Evolutionary conservation across 2,888 invertebrate species (phyloP), one percentile per base, ranked within the genome.

Genomic region (Spicauda simplicius): DNA sequence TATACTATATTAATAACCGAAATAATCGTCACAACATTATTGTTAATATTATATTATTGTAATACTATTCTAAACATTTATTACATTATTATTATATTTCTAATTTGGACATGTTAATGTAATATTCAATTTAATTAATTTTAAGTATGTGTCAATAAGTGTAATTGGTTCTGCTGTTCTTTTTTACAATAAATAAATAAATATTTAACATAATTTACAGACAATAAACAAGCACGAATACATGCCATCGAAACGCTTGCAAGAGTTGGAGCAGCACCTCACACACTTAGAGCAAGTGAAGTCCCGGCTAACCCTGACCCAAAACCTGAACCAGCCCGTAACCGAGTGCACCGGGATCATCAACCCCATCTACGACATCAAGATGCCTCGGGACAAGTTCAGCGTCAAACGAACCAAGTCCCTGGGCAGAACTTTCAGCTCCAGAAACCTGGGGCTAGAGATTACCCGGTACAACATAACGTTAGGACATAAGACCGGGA

Each of bases 281-380:
- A 72, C 75, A 2, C 74, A 80, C 48, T 14, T 66, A 2, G 66
- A 66, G 53, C 66, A 55, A 8, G 73, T 74, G 6, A 75, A 73
- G 37, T 68, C 72, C n/a, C 58, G 68, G 0, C 18, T 68, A 5
- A 69, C 65, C 54, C 72, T 72, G 7, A 76, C 69, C 58, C 73
- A 73, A 0, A 69, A 70, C 56, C 68, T 69, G 52, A 69, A 60
- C n/a, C 69, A 59, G 16, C 57, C 69, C 57, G 48, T 66, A 45
- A 12, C 67, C 45, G 19, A 70, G 0, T 91, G 83, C 73, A 91
- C 91, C 0, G 93, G 93, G 2, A 86, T 93, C 14, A 87, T 91
- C 48, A 93, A 91, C 74, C 92, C 93, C 0, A 78, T 90, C 16
- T 90, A 91, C 78, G 90, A 91, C 70, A 82, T 87, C 6, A 92